These are phyloP conservation scores for Coranthus polyacanthus DNA, from an alignment of 2,797 vertebrate species.

Conservation along the genomic window DNA sequence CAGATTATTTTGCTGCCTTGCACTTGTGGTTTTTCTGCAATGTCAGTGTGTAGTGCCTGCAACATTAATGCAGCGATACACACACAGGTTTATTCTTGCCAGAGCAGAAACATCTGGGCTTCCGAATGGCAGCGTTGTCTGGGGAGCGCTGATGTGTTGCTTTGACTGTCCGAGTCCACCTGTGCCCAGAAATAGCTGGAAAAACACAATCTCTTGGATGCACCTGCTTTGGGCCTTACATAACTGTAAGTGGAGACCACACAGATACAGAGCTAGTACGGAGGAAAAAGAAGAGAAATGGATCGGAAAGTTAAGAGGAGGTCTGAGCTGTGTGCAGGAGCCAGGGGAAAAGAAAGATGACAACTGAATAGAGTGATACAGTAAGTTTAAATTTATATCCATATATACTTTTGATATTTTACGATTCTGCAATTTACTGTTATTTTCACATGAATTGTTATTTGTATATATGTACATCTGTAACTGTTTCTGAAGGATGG, in stretches of 20 bases:
- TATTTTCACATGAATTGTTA: too few relatives aligned
- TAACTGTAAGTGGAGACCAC: constrained; percentile 41
- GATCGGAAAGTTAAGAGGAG: constrained; percentile 11
- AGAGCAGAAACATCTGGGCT: constrained; percentile 55
- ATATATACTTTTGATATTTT: too few relatives aligned
- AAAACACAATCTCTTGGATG: constrained; percentile 61
- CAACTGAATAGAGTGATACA: not conserved
- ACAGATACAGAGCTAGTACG: constrained; percentile 3
- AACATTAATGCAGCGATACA: constrained; percentile 5
- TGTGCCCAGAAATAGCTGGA: constrained; percentile 68
- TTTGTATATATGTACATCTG: too few relatives aligned
- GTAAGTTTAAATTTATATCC: too few relatives aligned
- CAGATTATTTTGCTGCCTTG: constrained; percentile 23
- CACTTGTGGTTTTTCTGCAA: constrained; percentile 21
- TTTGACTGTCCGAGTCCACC: constrained; percentile 67
- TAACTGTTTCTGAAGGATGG: too few relatives aligned
- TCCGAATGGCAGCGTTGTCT: constrained; percentile 25
- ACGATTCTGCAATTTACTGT: too few relatives aligned
- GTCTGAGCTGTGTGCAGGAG: not conserved
- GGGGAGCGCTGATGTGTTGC: constrained; percentile 59
- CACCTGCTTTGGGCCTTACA: constrained; percentile 68
- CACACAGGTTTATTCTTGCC: constrained; percentile 16
- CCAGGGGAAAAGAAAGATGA: not conserved
- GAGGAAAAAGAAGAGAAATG: constrained; percentile 22
- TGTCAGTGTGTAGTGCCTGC: constrained; percentile 16